These are phyloP conservation scores for Amyelois transitella DNA, from an alignment of 1,140 invertebrate genomes.

Conservation along the genomic window DNA sequence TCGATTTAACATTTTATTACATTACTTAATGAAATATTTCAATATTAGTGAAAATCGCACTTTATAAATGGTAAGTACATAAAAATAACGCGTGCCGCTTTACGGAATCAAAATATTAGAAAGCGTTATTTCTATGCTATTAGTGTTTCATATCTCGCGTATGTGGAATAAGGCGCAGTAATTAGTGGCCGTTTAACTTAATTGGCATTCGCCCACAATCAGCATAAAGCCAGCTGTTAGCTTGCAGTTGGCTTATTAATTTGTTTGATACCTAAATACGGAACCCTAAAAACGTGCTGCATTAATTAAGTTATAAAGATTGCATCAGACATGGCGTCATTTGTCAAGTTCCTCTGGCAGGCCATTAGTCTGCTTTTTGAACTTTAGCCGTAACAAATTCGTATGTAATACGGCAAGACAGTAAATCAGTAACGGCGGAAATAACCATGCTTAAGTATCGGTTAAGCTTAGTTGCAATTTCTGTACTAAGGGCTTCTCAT, in stretches of 20 bases:
- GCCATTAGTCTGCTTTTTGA: conserved; percentile 4
- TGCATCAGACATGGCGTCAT: not conserved
- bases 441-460: not conserved
- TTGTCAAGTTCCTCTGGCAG: not conserved
- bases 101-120: not conserved
- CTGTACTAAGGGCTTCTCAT: too few species aligned
- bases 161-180: not conserved
- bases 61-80: too few species aligned
- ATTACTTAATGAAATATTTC: too few species aligned
- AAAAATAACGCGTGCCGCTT: too few species aligned
- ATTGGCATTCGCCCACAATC: not conserved
- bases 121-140: not conserved
- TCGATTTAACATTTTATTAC: too few species aligned
- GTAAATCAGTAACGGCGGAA: not conserved
- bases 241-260: too few species aligned
- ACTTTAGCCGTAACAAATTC: not conserved
- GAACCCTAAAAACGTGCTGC: too few species aligned
- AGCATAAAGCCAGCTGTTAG: too few species aligned
- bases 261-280: too few species aligned
- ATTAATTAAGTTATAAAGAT: not conserved
- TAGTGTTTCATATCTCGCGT: not conserved
- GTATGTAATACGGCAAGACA: not conserved
- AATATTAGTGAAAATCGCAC: too few species aligned
- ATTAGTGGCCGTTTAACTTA: not conserved
- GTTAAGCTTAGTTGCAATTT: not conserved